Evolutionary conservation across 2,888 invertebrate genomes (phyloP), one percentile per base, ranked within the genome.

Genomic region (Plusia festucae): DNA sequence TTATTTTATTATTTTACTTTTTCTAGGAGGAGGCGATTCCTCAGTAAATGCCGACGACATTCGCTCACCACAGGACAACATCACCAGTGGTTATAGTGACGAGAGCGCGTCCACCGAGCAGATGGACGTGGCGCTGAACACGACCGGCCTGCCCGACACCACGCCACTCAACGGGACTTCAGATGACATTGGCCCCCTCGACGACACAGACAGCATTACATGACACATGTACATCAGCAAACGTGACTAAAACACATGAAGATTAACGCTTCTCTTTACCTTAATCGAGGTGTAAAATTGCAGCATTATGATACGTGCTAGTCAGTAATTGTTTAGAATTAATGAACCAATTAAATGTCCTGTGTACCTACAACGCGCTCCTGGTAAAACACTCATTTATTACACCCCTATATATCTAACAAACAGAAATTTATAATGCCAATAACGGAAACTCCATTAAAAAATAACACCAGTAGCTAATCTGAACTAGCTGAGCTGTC

Each of bases 21-120:
- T 85, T 78, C 16, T 89, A 95, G 94, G 94, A 94, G 88, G 94
- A 94, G 85, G 93, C 94, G 88, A 92, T 95, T 88, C 85, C 94
- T 79, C 91, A 94, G 85, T 95, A 82, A 92, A 84, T 74, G 88
- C 83, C 18, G 82, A 83, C 59, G 76, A 72, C 65, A 82, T 81
- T 51, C 78, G 82, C 54, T 70, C 87, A 59, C 66, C 82, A 61
- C 69, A 86, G 65, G 78, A 80, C 49, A 83, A 81, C 78, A 79
- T 65, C 67, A 80, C 76, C 68, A 80, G 78, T 65, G 82, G 70
- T 51, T 80, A 64, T 62, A 79, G 72, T 60, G 73, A 81, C 56
- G 81, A 79, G 30, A 67, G 65, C 58, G 64, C 68, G 30, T 64
- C 65, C 58, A 60, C 65, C 20, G 73, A 76, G 59, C 15, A 72